Evolutionary conservation across 2,113 vertebrate genomes (phyloP).

Genomic region (Eudorcas thomsonii): DNA sequence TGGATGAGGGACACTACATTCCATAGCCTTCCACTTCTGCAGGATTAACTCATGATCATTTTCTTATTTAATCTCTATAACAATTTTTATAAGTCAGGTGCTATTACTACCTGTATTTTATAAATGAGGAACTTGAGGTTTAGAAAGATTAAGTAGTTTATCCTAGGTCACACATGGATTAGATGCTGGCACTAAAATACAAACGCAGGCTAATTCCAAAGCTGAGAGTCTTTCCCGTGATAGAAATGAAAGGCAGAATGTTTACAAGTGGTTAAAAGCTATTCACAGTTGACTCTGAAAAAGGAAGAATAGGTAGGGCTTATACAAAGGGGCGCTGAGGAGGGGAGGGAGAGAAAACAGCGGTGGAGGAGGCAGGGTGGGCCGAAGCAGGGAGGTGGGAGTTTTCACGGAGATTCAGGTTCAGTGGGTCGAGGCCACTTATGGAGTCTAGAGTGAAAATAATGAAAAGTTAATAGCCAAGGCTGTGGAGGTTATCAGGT

Average conservation of each 20-base stretch:
- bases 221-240: background rate
- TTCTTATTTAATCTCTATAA: background rate
- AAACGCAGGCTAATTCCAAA: background rate
- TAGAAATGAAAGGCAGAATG: background rate
- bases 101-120: background rate
- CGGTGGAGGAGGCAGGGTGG: background rate
- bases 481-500: background rate
- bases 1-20: too few relatives aligned
- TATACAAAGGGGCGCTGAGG: background rate
- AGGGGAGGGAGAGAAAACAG: background rate
- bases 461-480: background rate
- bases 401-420: background rate
- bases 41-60: background rate
- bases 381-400: background rate
- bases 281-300: background rate
- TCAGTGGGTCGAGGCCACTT: background rate
- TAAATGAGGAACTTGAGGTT: background rate
- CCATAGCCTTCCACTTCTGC: background rate
- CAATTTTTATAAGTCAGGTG: background rate
- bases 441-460: background rate
- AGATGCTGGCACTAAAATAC: background rate
- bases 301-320: background rate
- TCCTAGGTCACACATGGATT: background rate
- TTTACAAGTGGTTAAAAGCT: background rate
- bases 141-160: background rate